These are phyloP conservation scores for Dendrolimus pini DNA, from an alignment of 2,888 invertebrate genomes.

Conservation along the genomic window DNA sequence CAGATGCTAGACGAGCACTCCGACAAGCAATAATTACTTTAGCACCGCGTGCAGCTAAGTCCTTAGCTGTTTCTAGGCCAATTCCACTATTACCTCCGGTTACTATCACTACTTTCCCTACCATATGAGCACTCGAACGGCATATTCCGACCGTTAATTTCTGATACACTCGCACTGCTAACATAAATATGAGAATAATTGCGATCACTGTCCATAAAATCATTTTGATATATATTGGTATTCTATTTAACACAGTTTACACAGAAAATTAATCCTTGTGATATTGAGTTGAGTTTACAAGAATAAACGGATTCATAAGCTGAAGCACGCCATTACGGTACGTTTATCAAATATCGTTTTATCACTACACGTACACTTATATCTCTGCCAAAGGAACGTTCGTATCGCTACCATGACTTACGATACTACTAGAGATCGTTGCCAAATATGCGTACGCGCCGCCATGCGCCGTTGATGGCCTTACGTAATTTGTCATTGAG, in stretches of 20 bases:
- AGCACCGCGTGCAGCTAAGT: constrained; percentile 69
- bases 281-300: constrained; percentile 17
- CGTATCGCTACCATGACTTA: constrained; percentile 10
- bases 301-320: constrained; percentile 19
- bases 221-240: constrained; percentile 23
- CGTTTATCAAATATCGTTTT: constrained; percentile 23
- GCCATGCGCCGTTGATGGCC: constrained; percentile 20
- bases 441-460: constrained; percentile 44
- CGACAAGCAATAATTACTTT: constrained; percentile 71
- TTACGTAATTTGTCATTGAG: constrained; percentile 46
- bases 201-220: constrained; percentile 30
- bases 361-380: not conserved
- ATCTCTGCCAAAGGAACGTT: constrained; percentile 4
- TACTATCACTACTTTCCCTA: constrained; percentile 63
- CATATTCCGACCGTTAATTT: constrained; percentile 60
- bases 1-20: constrained; percentile 46
- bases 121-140: constrained; percentile 59
- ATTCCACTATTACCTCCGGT: constrained; percentile 70
- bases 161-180: constrained; percentile 51
- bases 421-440: constrained; percentile 10
- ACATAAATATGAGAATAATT: constrained; percentile 26
- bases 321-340: constrained; percentile 18
- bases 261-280: constrained; percentile 10
- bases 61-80: constrained; percentile 70
- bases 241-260: not conserved